Evolutionary conservation across 2,113 vertebrate genomes (phyloP), one percentile per base, ranked within the genome.

Genomic region (Podarcis cretensis): DNA sequence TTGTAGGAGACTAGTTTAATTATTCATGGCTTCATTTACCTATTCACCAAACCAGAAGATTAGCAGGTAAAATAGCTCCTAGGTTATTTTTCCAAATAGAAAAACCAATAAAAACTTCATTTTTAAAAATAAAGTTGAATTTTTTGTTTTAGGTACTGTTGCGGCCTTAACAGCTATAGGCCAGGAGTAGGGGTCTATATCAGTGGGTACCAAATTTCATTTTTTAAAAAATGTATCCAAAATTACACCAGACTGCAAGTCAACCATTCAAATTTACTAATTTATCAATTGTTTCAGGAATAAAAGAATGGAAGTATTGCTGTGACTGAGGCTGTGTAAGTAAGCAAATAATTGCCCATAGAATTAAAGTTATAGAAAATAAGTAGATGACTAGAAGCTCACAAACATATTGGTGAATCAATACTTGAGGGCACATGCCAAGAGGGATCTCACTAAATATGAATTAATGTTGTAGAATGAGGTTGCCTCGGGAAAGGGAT

Each of bases 31-130:
- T 37, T 35, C 32, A 35, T 32, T 18, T 76, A 86, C 85, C 91
- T 92, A 83, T 84, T 54, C 69, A 87, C 81, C 89, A 48, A 71
- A 84, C 0, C 23, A 0, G 86, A 48, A 89, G 91, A 93, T 86
- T 93, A 92, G 88, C 91, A 93, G 81, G 59, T 30, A 92, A 89
- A 94, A 92, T 91, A 95, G 32, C n/a, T 54, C 12, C 48, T 54
- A 54, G 48, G 48, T 54, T 14, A 73, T 73, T 73, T n/a, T n/a
- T 73, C 10, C n/a, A 10, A 32, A 32, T 54, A 32, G 32, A 73
- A 73, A 32, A 32, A 73, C 32, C 71, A n/a, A 3, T 32, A 32
- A 13, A 73, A 21, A 54, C 48, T 54, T 54, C 48, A 54, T 54
- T 54, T 54, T 54, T 0, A 54, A 54, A 54, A 10, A 54, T 54